phyloP scores from a whole-genome alignment of 2,797 vertebrate genomes.

The Clarias pachynema region DNA sequence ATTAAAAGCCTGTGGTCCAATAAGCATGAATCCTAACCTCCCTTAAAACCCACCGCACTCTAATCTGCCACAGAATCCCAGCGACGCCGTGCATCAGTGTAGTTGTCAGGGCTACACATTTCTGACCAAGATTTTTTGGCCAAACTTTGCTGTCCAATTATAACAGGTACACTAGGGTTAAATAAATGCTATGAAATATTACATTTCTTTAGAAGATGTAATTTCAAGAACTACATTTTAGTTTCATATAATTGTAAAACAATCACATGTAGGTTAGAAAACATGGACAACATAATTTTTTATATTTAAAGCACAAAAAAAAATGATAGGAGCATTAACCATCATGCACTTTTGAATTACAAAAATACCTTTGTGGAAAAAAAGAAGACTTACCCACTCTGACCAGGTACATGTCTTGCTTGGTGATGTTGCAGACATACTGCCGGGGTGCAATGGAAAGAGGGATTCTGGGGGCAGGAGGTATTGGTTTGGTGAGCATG shows the following conservation, averaged over 20 bases:
- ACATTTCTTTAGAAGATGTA: background rate
- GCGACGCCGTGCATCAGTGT: background rate
- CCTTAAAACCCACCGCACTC: background rate
- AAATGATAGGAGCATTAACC: background rate
- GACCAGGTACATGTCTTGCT: slow-evolving; percentile 87
- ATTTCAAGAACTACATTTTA: no score
- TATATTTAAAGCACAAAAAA: background rate
- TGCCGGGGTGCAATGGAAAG: slow-evolving; percentile 75
- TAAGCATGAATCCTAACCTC: background rate
- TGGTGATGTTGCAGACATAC: slow-evolving; percentile 87
- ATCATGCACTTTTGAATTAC: background rate
- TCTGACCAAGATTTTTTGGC: background rate
- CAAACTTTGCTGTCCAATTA: background rate
- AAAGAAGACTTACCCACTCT: slow-evolving; percentile 81
- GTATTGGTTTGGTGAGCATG: slow-evolving; percentile 64
- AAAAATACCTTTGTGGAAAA: background rate
- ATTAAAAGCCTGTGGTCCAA: slow-evolving; percentile 3
- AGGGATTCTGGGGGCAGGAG: slow-evolving; percentile 68
- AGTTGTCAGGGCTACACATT: background rate
- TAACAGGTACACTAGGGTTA: background rate
- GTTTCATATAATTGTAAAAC: background rate
- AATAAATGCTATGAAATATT: background rate
- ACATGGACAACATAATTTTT: no score
- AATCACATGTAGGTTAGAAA: background rate
- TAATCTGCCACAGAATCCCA: background rate